These are phyloP conservation scores for Myanophis thanlyinensis DNA, from an alignment of 2,113 vertebrate species.

Conservation along the genomic window DNA sequence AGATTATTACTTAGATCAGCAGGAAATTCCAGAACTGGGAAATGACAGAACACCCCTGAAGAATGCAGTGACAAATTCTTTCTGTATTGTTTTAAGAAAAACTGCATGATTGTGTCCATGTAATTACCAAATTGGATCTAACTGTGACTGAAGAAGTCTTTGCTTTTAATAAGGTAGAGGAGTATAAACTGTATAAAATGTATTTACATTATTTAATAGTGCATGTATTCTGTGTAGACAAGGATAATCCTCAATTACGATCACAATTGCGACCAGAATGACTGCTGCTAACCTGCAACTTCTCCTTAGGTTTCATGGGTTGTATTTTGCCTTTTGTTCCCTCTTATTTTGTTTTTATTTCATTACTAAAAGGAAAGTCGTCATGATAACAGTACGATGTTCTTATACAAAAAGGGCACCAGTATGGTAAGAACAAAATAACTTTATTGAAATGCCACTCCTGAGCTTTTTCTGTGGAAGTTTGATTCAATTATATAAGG, in stretches of 20 bases:
- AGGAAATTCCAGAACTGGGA: background rate
- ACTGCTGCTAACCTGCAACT: background rate
- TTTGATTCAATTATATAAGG: conserved; percentile 15
- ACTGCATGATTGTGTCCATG: background rate
- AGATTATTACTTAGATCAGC: background rate
- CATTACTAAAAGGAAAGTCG: background rate
- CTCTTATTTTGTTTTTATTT: background rate
- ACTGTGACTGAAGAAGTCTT: background rate
- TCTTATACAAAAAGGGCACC: background rate
- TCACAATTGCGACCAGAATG: background rate
- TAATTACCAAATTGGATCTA: background rate
- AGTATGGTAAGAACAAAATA: background rate
- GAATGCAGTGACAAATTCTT: background rate
- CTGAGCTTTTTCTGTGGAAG: background rate
- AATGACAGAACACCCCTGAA: background rate
- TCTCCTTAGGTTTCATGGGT: background rate
- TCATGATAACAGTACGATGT: background rate
- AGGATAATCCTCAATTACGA: background rate
- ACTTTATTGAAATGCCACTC: background rate
- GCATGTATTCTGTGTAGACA: background rate
- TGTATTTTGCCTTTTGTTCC: background rate
- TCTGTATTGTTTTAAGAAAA: background rate
- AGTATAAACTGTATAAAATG: background rate
- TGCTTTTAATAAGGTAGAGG: background rate
- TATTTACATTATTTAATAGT: background rate